phyloP scores from a whole-genome alignment of 2,888 invertebrate genomes.

The Nesidiocoris tenuis region DNA sequence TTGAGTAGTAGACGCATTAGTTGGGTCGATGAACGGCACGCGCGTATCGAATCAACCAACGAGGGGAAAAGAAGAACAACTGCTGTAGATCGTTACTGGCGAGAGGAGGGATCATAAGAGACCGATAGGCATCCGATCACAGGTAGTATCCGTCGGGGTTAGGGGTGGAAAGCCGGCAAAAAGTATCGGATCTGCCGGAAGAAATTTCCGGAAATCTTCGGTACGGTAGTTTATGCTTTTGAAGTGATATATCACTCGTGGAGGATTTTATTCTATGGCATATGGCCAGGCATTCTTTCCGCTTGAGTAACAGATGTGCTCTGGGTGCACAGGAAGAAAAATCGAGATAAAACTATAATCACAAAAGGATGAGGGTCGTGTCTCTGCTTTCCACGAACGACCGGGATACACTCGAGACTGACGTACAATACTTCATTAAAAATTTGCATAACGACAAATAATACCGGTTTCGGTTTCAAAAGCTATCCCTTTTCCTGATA shows the following conservation, averaged over 20 bases:
- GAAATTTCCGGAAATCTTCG: conserved; percentile 24
- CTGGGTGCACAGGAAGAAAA: not conserved
- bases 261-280: conserved; percentile 3
- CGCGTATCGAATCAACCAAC: conserved; percentile 17
- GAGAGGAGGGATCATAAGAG: not conserved
- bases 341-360: conserved; percentile 10
- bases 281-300: not conserved
- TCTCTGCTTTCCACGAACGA: not conserved
- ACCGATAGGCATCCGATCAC: not conserved
- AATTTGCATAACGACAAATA: conserved; percentile 10
- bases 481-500: not conserved
- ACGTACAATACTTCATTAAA: conserved; percentile 20
- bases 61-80: conserved; percentile 6
- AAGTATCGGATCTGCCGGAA: conserved; percentile 10
- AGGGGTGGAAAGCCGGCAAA: not conserved
- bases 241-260: conserved; percentile 22
- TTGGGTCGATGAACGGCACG: conserved; percentile 22
- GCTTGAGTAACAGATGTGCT: conserved; percentile 19
- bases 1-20: not conserved
- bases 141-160: not conserved
- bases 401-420: not conserved
- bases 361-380: conserved; percentile 6
- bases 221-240: conserved; percentile 2
- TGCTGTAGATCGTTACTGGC: conserved; percentile 21
- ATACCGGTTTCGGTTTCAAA: conserved; percentile 20